These are phyloP conservation scores for Pyralis farinalis DNA, from an alignment of 2,888 invertebrate genomes.

Conservation along the genomic window DNA sequence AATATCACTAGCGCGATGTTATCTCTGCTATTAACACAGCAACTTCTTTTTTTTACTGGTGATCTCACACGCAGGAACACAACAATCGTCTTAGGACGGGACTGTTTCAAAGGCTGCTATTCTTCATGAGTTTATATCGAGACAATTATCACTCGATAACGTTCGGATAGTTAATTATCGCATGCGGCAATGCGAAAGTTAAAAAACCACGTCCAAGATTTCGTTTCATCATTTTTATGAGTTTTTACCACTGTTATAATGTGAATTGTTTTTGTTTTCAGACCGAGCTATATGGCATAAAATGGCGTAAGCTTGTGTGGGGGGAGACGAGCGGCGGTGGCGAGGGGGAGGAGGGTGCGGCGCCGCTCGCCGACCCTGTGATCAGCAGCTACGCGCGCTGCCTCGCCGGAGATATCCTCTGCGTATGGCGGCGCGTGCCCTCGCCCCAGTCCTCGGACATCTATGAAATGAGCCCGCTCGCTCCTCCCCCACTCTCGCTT, in stretches of 20 bases:
- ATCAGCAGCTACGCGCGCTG: constrained; percentile 94
- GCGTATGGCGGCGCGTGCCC: constrained; percentile 97
- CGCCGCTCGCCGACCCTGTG: constrained; percentile 94
- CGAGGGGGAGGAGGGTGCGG: constrained; percentile 73
- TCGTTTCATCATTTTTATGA: too few relatives aligned
- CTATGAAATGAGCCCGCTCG: constrained; percentile 76
- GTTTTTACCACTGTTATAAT: not conserved
- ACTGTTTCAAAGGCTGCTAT: too few relatives aligned
- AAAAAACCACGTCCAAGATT: too few relatives aligned
- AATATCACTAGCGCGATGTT: too few relatives aligned
- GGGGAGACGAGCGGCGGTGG: constrained; percentile 82
- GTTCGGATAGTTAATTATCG: too few relatives aligned
- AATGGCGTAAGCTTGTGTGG: constrained; percentile 98
- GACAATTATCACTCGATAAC: too few relatives aligned
- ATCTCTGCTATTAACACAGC: too few relatives aligned
- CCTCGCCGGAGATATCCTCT: constrained; percentile 96
- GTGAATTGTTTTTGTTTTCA: constrained; percentile 64
- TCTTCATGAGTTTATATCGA: too few relatives aligned
- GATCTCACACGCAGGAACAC: too few relatives aligned
- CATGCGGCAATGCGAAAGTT: too few relatives aligned
- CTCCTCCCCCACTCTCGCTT: constrained; percentile 87
- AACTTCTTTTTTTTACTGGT: too few relatives aligned
- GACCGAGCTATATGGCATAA: constrained; percentile 99
- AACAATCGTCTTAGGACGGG: too few relatives aligned
- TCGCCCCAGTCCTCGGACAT: constrained; percentile 72